Percentiles rank a stretch among this genome's conserved stretches.
Conservation (phyloP, 1,140 invertebrate genomes). For the Bombus fervidus region DNA sequence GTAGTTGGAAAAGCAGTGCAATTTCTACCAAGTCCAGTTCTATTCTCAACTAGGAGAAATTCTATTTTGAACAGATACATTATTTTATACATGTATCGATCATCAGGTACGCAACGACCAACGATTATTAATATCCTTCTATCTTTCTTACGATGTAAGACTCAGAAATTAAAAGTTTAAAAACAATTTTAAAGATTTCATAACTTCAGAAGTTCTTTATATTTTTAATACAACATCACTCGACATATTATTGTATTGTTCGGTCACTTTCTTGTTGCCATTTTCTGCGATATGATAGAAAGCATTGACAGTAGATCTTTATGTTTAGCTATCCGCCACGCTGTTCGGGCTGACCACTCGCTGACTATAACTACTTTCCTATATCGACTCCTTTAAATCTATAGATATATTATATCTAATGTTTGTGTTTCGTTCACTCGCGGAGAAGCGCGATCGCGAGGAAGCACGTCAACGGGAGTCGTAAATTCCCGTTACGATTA, state of each 20-base stretch:
- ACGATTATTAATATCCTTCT: background rate
- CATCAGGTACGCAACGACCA: background rate
- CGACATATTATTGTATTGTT: too few species aligned
- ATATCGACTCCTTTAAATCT: background rate
- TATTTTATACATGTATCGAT: background rate
- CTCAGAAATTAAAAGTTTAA: too few species aligned
- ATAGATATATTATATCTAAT: too few species aligned
- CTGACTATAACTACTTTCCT: background rate
- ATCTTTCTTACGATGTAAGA: background rate
- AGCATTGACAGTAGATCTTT: background rate
- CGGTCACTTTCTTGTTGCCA: too few species aligned
- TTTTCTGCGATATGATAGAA: background rate
- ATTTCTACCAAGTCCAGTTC: slow-evolving; percentile 47
- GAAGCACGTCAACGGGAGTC: too few species aligned
- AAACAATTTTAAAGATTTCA: too few species aligned
- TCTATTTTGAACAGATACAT: background rate
- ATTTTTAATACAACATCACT: too few species aligned
- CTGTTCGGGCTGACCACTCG: background rate
- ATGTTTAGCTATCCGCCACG: background rate
- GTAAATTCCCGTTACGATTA: too few species aligned
- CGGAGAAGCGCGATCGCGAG: too few species aligned
- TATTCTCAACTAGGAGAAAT: background rate
- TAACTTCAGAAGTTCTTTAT: too few species aligned
- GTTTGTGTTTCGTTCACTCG: too few species aligned
- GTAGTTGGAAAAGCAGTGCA: slow-evolving; percentile 50